Evolutionary conservation across 2,113 vertebrate genomes (phyloP).

Genomic region (Bos javanicus): DNA sequence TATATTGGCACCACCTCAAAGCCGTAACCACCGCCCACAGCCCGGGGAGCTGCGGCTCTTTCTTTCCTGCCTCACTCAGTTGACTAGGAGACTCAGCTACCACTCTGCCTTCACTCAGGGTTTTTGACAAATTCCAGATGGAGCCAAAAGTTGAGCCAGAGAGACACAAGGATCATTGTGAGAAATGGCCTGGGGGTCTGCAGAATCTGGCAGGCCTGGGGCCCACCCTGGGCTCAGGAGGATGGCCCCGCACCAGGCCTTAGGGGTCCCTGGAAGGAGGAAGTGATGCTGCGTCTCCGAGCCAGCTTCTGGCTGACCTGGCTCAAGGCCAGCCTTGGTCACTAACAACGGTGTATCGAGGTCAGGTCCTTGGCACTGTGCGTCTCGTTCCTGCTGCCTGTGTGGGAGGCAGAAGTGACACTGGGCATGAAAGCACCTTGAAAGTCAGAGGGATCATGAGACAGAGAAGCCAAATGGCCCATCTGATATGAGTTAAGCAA

Average conservation of each 20-base stretch:
- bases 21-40: neutral
- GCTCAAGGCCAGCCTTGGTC: neutral
- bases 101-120: neutral
- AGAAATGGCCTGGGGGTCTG: neutral
- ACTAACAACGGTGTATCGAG: fast-evolving
- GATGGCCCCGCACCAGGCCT: neutral
- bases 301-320: neutral
- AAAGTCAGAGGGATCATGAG: neutral
- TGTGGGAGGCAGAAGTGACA: neutral
- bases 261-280: neutral
- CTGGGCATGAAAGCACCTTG: neutral
- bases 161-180: neutral
- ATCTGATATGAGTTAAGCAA: fast-evolving
- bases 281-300: neutral
- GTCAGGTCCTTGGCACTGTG: neutral
- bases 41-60: neutral
- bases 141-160: neutral
- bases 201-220: neutral
- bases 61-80: fast-evolving
- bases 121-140: neutral
- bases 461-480: neutral
- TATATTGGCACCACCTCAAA: neutral
- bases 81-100: neutral
- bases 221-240: neutral
- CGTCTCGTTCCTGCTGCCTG: neutral